phyloP scores from a whole-genome alignment of 2,113 vertebrate species.

The Taxidea taxus region DNA sequence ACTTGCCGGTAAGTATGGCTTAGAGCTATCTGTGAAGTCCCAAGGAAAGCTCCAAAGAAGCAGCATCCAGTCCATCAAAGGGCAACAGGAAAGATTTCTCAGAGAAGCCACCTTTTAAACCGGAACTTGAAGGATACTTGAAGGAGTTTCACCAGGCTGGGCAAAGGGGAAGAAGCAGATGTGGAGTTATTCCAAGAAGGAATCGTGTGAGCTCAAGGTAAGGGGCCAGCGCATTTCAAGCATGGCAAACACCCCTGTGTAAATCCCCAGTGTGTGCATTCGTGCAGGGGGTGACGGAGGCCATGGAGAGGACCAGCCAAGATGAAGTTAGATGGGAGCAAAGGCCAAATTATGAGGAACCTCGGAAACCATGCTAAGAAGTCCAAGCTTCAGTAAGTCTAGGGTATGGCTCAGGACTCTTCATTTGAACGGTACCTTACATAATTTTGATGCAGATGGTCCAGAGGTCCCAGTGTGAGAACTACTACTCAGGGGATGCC shows the following conservation, averaged over 20 bases:
- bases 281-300: accelerated
- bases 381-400: neutral
- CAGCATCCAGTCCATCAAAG: neutral
- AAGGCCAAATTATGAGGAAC: neutral
- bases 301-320: neutral
- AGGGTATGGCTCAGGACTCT: neutral
- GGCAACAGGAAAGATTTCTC: neutral
- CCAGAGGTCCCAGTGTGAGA: neutral
- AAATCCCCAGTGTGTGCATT: neutral
- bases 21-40: neutral
- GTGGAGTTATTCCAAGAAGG: neutral
- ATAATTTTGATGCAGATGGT: neutral
- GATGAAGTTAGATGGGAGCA: neutral
- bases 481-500: neutral
- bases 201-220: neutral
- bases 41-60: neutral
- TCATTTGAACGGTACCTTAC: neutral
- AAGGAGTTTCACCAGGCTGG: neutral
- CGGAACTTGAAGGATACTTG: neutral
- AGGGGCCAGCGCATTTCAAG: neutral
- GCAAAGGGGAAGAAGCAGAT: neutral
- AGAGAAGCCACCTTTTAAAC: neutral
- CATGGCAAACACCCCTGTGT: neutral
- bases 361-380: neutral
- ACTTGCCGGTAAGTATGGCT: neutral